These are phyloP conservation scores for Eristalis intricaria DNA, from an alignment of 2,888 invertebrate genomes.

Conservation along the genomic window DNA sequence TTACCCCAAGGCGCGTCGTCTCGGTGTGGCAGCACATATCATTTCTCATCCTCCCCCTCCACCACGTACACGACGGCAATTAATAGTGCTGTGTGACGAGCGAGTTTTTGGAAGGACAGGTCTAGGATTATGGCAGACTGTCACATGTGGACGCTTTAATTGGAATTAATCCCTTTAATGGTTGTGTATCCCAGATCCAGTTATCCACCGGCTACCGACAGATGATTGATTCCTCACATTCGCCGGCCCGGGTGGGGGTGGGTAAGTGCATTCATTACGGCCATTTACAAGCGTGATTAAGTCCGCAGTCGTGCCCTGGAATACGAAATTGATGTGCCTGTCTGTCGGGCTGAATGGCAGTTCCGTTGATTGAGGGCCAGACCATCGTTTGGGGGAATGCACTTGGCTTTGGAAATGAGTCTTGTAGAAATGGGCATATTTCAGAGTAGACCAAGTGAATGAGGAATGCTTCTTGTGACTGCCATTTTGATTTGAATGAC, in stretches of 20 bases:
- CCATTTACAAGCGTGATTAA: constrained; percentile 59
- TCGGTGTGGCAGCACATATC: not conserved
- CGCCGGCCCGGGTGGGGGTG: not conserved
- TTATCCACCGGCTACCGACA: not conserved
- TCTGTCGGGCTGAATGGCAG: not conserved
- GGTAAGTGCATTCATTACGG: constrained; percentile 62
- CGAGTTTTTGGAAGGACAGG: not conserved
- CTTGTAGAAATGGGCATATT: not conserved
- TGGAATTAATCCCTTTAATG: constrained; percentile 61
- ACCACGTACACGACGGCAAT: constrained; percentile 9
- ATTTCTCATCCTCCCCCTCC: not conserved
- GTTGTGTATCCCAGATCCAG: constrained; percentile 16
- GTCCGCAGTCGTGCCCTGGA: constrained; percentile 14
- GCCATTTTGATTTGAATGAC: too few relatives aligned
- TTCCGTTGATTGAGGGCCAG: not conserved
- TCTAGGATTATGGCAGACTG: constrained; percentile 39
- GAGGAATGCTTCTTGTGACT: too few relatives aligned
- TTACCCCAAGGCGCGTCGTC: constrained; percentile 50
- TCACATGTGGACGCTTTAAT: constrained; percentile 50
- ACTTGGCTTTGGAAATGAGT: not conserved
- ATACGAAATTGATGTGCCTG: not conserved
- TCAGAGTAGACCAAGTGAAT: not conserved
- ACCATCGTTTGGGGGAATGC: not conserved
- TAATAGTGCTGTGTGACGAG: constrained; percentile 27
- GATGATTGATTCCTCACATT: not conserved